Evolutionary conservation across 2,113 vertebrate species (phyloP).

Genomic region (Dermatemys mawii): DNA sequence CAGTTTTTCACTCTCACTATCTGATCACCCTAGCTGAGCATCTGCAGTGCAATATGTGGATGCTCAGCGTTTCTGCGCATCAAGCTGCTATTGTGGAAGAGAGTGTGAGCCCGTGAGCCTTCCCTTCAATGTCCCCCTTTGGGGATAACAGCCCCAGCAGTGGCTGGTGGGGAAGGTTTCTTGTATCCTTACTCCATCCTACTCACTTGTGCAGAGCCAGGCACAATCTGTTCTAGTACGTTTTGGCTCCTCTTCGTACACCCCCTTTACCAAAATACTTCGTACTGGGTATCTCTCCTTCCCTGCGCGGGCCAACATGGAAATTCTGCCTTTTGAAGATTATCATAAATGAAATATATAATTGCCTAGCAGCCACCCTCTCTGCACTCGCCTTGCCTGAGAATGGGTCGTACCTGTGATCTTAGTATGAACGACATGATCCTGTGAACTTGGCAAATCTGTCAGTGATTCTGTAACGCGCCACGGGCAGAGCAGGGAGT

Average conservation of each 20-base stretch:
- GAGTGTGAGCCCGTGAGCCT: not conserved
- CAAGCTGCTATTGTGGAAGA: not conserved
- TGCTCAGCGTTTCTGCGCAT: not conserved
- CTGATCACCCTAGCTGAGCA: too few relatives aligned
- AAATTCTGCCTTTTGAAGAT: not conserved
- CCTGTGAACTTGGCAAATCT: accelerated
- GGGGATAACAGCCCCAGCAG: not conserved
- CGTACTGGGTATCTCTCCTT: accelerated
- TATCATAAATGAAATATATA: accelerated
- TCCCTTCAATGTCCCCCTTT: not conserved
- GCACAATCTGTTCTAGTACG: not conserved
- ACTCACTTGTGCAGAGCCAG: accelerated
- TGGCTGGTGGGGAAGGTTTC: not conserved
- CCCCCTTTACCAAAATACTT: not conserved
- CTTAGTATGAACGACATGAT: accelerated
- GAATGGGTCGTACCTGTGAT: not conserved
- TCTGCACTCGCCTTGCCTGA: not conserved
- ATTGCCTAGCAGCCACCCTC: not conserved
- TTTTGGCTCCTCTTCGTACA: not conserved
- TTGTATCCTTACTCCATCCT: not conserved
- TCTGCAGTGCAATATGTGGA: not conserved
- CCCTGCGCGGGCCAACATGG: not conserved
- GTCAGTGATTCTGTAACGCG: not conserved
- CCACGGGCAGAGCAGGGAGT: not conserved
- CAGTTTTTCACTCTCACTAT: too few relatives aligned